Evolutionary conservation across 2,113 vertebrate genomes (phyloP).

Genomic region (Agapornis roseicollis): DNA sequence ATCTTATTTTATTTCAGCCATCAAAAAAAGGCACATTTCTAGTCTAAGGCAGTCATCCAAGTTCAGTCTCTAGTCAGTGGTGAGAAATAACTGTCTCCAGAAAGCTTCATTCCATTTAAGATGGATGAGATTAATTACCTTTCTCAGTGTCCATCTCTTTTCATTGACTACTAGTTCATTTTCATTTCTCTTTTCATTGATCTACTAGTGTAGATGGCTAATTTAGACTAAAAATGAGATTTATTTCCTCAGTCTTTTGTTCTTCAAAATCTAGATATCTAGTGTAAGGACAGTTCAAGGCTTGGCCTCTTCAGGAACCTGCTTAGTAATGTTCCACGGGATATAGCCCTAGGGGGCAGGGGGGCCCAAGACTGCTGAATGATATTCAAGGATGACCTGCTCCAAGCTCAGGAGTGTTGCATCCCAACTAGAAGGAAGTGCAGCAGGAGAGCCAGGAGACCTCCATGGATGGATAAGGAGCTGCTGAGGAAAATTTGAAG

Average conservation of each 20-base stretch:
- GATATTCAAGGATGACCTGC: too few relatives aligned
- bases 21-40: neutral
- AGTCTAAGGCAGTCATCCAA: neutral
- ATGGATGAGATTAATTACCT: neutral
- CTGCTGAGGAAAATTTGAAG: too few relatives aligned
- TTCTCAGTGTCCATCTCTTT: neutral
- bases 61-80: neutral
- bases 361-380: too few relatives aligned
- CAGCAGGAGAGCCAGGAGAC: too few relatives aligned
- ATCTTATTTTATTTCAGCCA: slow-evolving; percentile 23
- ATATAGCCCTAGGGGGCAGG: too few relatives aligned
- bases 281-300: neutral
- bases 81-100: neutral
- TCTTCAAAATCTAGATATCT: neutral
- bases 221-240: neutral
- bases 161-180: neutral
- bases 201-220: neutral
- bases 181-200: too few relatives aligned
- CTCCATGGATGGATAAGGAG: too few relatives aligned
- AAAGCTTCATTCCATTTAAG: neutral
- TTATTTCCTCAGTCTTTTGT: neutral
- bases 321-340: too few relatives aligned
- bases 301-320: too few relatives aligned
- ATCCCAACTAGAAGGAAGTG: too few relatives aligned
- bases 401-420: too few relatives aligned